phyloP scores from a whole-genome alignment of 1,140 invertebrate species.

The Drosophila bipectinata region DNA sequence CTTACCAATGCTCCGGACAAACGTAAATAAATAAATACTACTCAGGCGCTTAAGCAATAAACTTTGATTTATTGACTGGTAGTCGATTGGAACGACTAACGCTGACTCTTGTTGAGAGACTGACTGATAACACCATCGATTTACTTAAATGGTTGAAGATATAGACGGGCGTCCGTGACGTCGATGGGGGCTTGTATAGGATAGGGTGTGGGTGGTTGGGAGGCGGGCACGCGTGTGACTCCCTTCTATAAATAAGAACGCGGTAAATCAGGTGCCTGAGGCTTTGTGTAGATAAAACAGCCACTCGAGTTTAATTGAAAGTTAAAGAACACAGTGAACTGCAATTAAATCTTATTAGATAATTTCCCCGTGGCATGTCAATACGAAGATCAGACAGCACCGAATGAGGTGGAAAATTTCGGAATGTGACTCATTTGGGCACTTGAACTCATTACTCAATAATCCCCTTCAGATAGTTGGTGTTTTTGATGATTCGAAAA shows the following conservation, averaged over 20 bases:
- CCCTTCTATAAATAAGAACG: slow-evolving; percentile 18
- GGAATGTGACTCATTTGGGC: slow-evolving; percentile 69
- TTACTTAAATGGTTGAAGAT: slow-evolving; percentile 6
- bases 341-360: slow-evolving; percentile 57
- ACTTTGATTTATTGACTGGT: slow-evolving; percentile 66
- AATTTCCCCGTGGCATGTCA: slow-evolving; percentile 45
- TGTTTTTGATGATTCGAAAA: slow-evolving; percentile 77
- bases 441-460: slow-evolving; percentile 58
- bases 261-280: slow-evolving; percentile 18
- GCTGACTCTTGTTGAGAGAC: slow-evolving; percentile 7
- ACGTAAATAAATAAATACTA: slow-evolving; percentile 64
- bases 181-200: slow-evolving; percentile 23
- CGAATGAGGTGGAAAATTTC: slow-evolving; percentile 34
- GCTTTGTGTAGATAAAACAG: slow-evolving; percentile 59
- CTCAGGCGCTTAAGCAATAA: slow-evolving; percentile 52
- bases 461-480: slow-evolving; percentile 79
- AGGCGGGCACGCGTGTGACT: slow-evolving; percentile 20
- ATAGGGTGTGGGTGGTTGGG: slow-evolving; percentile 25
- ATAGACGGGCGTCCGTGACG: slow-evolving; percentile 25
- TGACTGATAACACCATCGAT: slow-evolving; percentile 51
- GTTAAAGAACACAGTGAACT: slow-evolving; percentile 39
- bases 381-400: slow-evolving; percentile 37
- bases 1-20: slow-evolving; percentile 15
- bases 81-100: slow-evolving; percentile 29
- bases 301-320: slow-evolving; percentile 71